phyloP scores from a whole-genome alignment of 2,113 vertebrate species.

The Ardeotis arabs region DNA sequence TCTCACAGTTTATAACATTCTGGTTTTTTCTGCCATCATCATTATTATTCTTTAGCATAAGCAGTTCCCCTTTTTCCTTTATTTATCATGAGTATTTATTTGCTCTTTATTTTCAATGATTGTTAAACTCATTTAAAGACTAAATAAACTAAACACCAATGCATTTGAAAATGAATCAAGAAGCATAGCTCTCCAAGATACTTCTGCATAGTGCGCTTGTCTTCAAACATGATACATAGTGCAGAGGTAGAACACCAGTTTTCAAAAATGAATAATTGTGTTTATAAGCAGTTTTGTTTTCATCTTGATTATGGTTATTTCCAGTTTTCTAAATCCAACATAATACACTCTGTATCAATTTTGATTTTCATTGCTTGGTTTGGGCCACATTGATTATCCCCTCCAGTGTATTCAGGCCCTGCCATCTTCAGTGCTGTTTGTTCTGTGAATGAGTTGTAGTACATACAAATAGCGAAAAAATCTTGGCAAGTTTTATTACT shows the following conservation, averaged over 20 bases:
- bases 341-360: background rate
- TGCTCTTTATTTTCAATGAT: background rate
- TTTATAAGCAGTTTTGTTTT: background rate
- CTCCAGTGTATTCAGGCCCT: background rate
- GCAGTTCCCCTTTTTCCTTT: background rate
- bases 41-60: background rate
- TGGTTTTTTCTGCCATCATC: background rate
- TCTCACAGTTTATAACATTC: background rate
- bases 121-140: background rate
- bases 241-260: background rate
- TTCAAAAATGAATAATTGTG: background rate
- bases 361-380: constrained; percentile 4
- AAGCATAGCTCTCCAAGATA: background rate
- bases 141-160: background rate
- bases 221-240: background rate
- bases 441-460: constrained; percentile 3
- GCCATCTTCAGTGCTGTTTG: background rate
- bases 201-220: background rate
- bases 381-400: background rate
- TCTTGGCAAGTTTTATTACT: background rate
- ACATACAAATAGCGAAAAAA: background rate
- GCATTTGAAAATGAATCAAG: background rate
- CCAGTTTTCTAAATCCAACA: background rate
- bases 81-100: background rate
- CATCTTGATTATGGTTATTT: background rate